Conservation (phyloP, 53 echinoderm and acorn worm species). For the Actinopyga echinites region DNA sequence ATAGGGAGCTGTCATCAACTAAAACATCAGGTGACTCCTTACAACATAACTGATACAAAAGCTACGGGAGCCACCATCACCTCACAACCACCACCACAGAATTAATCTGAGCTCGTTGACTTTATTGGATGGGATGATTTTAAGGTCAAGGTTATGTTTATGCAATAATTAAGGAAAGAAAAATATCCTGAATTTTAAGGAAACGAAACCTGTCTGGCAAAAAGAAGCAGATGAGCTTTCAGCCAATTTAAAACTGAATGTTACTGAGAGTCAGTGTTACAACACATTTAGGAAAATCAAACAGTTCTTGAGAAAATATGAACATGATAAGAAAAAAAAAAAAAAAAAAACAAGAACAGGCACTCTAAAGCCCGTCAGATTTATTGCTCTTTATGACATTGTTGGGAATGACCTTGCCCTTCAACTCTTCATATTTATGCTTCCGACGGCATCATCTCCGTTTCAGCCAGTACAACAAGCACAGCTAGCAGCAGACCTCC, state of each 20-base stretch:
- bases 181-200: background rate
- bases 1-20: too few species aligned
- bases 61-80: background rate
- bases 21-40: too few species aligned
- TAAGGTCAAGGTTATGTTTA: background rate
- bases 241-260: background rate
- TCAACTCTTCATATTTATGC: background rate
- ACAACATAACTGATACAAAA: background rate
- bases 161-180: background rate
- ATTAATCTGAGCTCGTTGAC: background rate
- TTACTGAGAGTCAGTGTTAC: slow-evolving; percentile 13
- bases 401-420: slow-evolving; percentile 14
- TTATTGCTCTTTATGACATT: slow-evolving; percentile 13
- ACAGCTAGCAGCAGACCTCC: background rate
- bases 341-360: slow-evolving; percentile 3
- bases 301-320: background rate
- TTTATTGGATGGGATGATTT: background rate
- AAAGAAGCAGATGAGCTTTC: background rate
- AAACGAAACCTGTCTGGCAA: slow-evolving; percentile 6
- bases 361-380: slow-evolving; percentile 12
- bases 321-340: background rate
- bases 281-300: slow-evolving; percentile 21
- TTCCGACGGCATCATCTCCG: background rate
- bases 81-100: background rate
- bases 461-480: background rate